Conservation (phyloP, 1,140 invertebrate genomes). For the Drosophila nasuta region DNA sequence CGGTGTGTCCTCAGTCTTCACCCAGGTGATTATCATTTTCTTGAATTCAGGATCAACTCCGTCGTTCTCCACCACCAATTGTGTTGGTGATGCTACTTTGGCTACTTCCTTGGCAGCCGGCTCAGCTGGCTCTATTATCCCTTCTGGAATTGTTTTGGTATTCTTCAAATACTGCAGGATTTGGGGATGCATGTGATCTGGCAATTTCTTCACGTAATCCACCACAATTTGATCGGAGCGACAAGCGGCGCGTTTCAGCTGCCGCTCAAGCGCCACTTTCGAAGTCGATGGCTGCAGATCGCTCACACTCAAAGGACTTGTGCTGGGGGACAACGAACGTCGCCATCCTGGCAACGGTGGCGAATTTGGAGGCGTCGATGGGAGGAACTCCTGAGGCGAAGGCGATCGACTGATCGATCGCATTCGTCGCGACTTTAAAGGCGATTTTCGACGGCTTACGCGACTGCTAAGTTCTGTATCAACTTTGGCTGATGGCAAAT, state of each 20-base stretch:
- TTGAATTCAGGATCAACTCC: constrained; percentile 36
- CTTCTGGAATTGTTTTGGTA: constrained; percentile 5
- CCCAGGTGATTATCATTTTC: constrained; percentile 46
- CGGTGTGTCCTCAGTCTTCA: constrained; percentile 48
- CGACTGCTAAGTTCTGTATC: neutral
- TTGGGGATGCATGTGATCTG: constrained; percentile 26
- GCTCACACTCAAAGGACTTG: constrained; percentile 47
- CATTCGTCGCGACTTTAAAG: too few species aligned
- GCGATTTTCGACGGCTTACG: neutral
- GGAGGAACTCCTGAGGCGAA: neutral
- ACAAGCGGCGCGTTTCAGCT: constrained; percentile 1
- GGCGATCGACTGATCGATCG: neutral
- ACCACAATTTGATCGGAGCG: constrained; percentile 51
- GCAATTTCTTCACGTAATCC: constrained; percentile 43
- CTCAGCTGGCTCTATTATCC: neutral
- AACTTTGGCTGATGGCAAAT: constrained; percentile 26
- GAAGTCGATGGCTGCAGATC: constrained; percentile 73
- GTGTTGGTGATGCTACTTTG: neutral
- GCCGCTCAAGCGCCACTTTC: constrained; percentile 31
- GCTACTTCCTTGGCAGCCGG: neutral
- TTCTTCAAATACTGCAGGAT: constrained; percentile 38
- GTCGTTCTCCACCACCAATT: neutral
- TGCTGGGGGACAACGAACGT: neutral
- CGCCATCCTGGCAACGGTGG: neutral
- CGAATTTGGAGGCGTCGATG: neutral